Conservation (phyloP, 2,797 vertebrate species). For the Parotocinclus haroldoi region DNA sequence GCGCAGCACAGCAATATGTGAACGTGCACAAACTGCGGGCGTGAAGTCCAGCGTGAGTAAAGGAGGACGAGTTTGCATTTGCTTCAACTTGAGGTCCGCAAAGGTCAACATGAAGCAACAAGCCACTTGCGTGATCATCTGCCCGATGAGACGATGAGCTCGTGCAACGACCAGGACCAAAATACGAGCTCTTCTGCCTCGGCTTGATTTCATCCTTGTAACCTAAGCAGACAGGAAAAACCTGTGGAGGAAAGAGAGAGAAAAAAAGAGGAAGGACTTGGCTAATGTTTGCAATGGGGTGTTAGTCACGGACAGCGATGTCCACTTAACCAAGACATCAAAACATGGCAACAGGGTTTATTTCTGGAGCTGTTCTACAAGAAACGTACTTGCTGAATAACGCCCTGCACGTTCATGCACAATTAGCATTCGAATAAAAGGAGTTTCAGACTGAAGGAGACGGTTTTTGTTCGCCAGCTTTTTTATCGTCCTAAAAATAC, state of each 20-base stretch:
- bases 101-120: too few relatives aligned
- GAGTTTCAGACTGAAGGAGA: background rate
- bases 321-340: constrained; percentile 2
- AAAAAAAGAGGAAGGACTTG: constrained; percentile 72
- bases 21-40: too few relatives aligned
- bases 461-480: background rate
- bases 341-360: background rate
- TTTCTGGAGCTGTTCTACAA: too few relatives aligned
- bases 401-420: background rate
- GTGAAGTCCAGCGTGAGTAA: too few relatives aligned
- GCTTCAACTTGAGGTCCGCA: too few relatives aligned
- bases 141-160: background rate
- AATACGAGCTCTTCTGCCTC: too few relatives aligned
- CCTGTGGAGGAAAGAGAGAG: constrained; percentile 73
- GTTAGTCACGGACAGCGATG: constrained; percentile 25
- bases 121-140: too few relatives aligned
- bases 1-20: too few relatives aligned
- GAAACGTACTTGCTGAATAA: background rate
- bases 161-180: constrained; percentile 46
- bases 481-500: constrained; percentile 28
- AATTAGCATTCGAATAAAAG: background rate
- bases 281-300: constrained; percentile 11
- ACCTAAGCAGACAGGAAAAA: constrained; percentile 80
- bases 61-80: too few relatives aligned
- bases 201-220: constrained; percentile 59